These are phyloP conservation scores for Calyptomena viridis DNA, from an alignment of 2,113 vertebrate genomes.

Conservation along the genomic window DNA sequence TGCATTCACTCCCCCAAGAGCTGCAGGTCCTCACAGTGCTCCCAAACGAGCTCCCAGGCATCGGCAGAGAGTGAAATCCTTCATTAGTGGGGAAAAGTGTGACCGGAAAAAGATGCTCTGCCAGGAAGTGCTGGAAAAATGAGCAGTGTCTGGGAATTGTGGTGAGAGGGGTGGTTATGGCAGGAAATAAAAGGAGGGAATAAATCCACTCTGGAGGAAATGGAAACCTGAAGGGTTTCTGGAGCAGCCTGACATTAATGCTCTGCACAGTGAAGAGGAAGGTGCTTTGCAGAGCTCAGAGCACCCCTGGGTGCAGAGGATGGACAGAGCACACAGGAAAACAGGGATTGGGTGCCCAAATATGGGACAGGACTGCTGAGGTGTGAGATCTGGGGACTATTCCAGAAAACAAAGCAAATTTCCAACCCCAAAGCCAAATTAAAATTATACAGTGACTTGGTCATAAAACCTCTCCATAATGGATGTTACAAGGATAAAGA, in stretches of 20 bases:
- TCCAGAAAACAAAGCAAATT: not conserved
- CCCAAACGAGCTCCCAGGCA: not conserved
- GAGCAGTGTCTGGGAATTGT: not conserved
- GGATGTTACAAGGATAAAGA: not conserved
- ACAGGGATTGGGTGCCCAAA: not conserved
- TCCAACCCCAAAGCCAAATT: not conserved
- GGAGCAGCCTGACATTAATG: not conserved
- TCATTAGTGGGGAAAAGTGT: not conserved
- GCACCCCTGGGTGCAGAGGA: not conserved
- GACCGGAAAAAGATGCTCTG: not conserved
- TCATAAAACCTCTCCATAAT: not conserved
- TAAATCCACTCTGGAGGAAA: not conserved
- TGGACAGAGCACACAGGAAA: fast-evolving
- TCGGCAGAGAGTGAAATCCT: not conserved
- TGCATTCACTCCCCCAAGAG: not conserved
- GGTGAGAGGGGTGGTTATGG: not conserved
- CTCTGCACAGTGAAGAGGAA: not conserved
- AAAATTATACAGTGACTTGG: not conserved
- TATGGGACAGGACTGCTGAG: not conserved
- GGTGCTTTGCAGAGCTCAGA: not conserved
- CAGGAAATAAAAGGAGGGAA: not conserved
- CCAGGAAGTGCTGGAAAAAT: not conserved
- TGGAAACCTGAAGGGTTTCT: not conserved
- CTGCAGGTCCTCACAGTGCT: not conserved
- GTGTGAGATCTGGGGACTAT: not conserved